Base-by-base conservation (phyloP, 2,888 invertebrate species). In the Apotomis capreana region DNA sequence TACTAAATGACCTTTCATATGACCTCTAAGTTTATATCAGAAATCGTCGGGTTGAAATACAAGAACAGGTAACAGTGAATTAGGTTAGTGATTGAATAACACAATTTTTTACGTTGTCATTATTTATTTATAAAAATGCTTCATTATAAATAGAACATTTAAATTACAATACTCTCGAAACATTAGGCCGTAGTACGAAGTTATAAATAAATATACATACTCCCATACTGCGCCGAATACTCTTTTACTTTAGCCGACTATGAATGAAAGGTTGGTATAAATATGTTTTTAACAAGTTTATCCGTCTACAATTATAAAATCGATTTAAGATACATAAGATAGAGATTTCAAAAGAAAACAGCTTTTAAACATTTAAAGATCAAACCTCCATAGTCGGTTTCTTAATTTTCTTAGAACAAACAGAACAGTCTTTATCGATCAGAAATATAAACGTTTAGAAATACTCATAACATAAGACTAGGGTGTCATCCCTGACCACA, bases 71-170 rank as follows among this genome's bases (percentile, higher is more conserved):
- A 26, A 26, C 26, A 26, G 26, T 26, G 26, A 26, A 26, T 26
- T 26, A 26, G 26, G 26, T 26, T 26, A 6, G 40, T 58, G n/a
- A n/a, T n/a, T 15, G 74, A 65, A 69, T 58, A 71, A 68, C 10
- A 8, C 26, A 52, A 44, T 44, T 26, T 5, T 52, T 74, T 78
- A 76, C 79, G 80, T 77, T 81, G 79, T 84, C 84, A 84, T 85
- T 78, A 78, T 89, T 89, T 90, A 89, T 90, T 91, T 87, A 86
- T 87, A 83, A 87, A 91, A 91, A 91, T 90, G 89, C 88, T 84
- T 91, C 85, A 85, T 87, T 91, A 89, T 92, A 92, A 92, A 92
- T 91, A 89, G 83, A 88, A 89, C 85, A 86, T 89, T 84, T 87
- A 88, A 87, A 86, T 87, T 88, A 89, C 79, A 82, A 85, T 82